Conservation (phyloP, 2,797 vertebrate genomes). For the Sebastes hubbsi region DNA sequence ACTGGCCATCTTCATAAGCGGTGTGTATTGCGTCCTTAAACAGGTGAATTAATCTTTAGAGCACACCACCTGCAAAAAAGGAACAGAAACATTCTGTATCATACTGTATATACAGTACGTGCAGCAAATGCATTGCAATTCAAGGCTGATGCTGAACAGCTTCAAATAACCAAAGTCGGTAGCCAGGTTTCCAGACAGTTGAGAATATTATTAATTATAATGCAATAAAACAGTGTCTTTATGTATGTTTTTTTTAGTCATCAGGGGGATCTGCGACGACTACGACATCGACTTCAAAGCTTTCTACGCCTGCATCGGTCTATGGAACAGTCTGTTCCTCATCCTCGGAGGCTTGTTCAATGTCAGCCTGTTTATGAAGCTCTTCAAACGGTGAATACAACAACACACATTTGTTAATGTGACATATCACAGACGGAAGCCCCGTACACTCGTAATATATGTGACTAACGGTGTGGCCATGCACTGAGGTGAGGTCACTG, state of each 20-base stretch:
- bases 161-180: background rate
- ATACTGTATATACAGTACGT: background rate
- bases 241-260: constrained; percentile 80
- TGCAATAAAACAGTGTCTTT: background rate
- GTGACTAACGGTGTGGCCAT: background rate
- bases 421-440: background rate
- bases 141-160: background rate
- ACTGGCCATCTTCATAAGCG: constrained; percentile 93
- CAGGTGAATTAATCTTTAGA: background rate
- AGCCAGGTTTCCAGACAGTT: background rate
- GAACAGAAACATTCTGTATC: background rate
- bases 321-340: constrained; percentile 96
- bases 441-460: background rate
- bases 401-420: background rate
- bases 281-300: constrained; percentile 90
- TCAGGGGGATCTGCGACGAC: constrained; percentile 91
- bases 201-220: background rate
- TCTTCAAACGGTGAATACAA: constrained; percentile 91
- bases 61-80: background rate
- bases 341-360: constrained; percentile 92
- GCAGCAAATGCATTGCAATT: background rate
- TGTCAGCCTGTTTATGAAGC: constrained; percentile 93
- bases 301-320: constrained; percentile 94
- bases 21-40: constrained; percentile 64
- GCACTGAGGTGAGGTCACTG: constrained; percentile 12